phyloP scores from a whole-genome alignment of 2,888 invertebrate species.

The Drosophila flavopinicola region DNA sequence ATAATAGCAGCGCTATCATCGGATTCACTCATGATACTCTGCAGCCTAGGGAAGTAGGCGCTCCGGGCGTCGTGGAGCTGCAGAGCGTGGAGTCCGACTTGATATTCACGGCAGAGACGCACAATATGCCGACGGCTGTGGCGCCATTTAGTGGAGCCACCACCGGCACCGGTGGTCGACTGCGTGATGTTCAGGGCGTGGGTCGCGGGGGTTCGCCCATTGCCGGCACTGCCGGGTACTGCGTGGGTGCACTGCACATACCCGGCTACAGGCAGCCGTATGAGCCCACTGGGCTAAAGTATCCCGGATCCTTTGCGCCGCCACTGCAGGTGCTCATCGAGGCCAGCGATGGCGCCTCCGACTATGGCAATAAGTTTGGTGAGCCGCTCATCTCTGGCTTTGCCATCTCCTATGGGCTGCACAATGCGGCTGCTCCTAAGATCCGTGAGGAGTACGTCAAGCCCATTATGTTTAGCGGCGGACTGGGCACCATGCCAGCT shows the following conservation, averaged over 20 bases:
- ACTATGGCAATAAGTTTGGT: constrained; percentile 99
- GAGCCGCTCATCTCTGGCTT: constrained; percentile 97
- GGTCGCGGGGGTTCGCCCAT: constrained; percentile 97
- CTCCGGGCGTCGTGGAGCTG: constrained; percentile 87
- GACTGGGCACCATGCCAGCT: constrained; percentile 95
- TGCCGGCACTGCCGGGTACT: constrained; percentile 98
- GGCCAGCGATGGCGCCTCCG: constrained; percentile 98
- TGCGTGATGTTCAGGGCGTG: constrained; percentile 96
- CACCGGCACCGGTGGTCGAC: constrained; percentile 98
- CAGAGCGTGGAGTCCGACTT: constrained; percentile 90
- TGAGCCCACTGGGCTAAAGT: constrained; percentile 90
- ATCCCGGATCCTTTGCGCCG: constrained; percentile 95
- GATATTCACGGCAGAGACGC: constrained; percentile 99
- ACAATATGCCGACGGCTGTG: constrained; percentile 99
- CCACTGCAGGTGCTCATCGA: constrained; percentile 96
- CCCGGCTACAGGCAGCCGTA: constrained; percentile 92
- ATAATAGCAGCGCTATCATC: constrained; percentile 97
- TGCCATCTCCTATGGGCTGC: constrained; percentile 94
- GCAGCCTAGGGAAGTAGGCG: constrained; percentile 86
- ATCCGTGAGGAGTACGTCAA: constrained; percentile 96
- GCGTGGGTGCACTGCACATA: constrained; percentile 95
- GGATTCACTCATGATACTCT: constrained; percentile 91
- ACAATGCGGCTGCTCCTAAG: constrained; percentile 85
- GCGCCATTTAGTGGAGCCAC: constrained; percentile 99
- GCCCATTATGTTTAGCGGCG: constrained; percentile 99